phyloP scores from a whole-genome alignment of 2,888 invertebrate species.

The Leucoptera coffeella region DNA sequence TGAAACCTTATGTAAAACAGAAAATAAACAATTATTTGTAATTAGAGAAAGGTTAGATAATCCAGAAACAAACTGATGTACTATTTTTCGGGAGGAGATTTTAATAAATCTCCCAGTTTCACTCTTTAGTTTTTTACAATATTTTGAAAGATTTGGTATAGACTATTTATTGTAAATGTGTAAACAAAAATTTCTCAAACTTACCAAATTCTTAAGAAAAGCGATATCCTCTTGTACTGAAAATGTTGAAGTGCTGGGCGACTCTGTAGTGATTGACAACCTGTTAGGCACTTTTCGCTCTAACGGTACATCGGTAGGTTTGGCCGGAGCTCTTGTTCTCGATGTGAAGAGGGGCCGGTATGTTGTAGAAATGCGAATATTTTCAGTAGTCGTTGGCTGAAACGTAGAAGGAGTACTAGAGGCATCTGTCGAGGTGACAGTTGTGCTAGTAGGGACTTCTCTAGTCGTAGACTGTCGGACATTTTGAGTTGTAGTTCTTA shows the following conservation, averaged over 20 bases:
- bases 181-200: conserved; percentile 6
- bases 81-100: no score
- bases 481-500: no score
- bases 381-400: conserved; percentile 20
- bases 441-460: conserved; percentile 24
- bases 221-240: conserved; percentile 52
- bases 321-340: conserved; percentile 12
- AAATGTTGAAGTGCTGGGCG: conserved; percentile 38
- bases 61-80: no score
- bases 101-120: no score
- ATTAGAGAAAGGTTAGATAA: no score
- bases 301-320: no score
- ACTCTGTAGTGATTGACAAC: conserved; percentile 26
- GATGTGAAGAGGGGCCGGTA: conserved; percentile 12
- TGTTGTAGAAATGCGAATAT: conserved; percentile 33
- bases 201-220: conserved; percentile 57
- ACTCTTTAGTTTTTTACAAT: no score
- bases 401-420: conserved; percentile 19
- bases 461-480: conserved; percentile 35
- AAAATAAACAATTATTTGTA: no score
- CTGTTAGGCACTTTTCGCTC: conserved; percentile 16
- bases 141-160: no score
- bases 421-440: conserved; percentile 11
- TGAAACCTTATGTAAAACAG: no score
- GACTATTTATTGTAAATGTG: not conserved